A percentile compares a stretch with the other conserved stretches of the same genome.
Evolutionary conservation across 2,113 vertebrate species (phyloP).

Genomic region (Phaetusa simplex): DNA sequence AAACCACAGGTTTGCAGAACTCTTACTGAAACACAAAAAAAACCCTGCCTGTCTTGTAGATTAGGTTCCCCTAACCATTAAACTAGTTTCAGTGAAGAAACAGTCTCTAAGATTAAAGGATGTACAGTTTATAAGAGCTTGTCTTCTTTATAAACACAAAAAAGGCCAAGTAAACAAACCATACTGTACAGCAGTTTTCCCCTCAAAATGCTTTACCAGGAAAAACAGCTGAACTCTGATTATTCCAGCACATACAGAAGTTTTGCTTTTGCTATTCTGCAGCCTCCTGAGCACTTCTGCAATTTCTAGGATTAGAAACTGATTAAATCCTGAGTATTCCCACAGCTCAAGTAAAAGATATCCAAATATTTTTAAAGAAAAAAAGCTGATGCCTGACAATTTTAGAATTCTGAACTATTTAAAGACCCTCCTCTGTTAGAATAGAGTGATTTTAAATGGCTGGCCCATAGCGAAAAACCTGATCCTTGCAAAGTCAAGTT

Average conservation of each 20-base stretch:
- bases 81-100: neutral
- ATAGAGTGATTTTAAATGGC: neutral
- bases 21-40: neutral
- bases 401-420: slow-evolving; percentile 16
- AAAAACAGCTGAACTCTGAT: neutral
- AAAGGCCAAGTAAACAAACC: neutral
- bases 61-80: neutral
- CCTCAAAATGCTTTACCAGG: neutral
- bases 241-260: neutral
- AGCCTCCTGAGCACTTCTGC: neutral
- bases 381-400: neutral
- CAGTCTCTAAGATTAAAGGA: neutral
- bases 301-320: neutral
- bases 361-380: neutral
- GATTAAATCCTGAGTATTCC: neutral
- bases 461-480: neutral
- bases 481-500: neutral
- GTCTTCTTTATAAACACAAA: neutral
- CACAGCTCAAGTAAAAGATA: slow-evolving; percentile 1
- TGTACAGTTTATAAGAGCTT: neutral
- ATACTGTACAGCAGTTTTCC: neutral
- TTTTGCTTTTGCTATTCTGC: neutral
- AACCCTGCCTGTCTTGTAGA: neutral
- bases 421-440: neutral
- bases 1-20: neutral